Percentiles rank a stretch among this genome's conserved stretches.
These are phyloP conservation scores for Caenorhabditis macrosperma DNA, from an alignment of 2,888 invertebrate genomes.

Conservation along the genomic window DNA sequence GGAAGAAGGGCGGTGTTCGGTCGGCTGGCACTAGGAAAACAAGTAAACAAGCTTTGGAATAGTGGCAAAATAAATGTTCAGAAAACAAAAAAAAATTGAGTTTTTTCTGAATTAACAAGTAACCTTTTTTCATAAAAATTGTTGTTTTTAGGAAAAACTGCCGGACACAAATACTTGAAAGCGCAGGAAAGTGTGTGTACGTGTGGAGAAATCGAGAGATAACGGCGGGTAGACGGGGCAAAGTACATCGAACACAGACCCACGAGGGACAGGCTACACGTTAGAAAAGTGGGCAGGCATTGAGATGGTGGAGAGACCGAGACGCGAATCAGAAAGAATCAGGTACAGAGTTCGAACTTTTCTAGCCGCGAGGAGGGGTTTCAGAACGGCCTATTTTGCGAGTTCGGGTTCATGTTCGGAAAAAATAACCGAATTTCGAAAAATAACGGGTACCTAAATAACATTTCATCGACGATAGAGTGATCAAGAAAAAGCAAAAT, in stretches of 20 bases:
- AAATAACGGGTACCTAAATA: too few relatives aligned
- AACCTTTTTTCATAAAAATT: neutral
- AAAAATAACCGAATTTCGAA: too few relatives aligned
- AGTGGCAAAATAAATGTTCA: too few relatives aligned
- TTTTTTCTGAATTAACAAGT: too few relatives aligned
- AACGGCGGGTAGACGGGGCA: constrained; percentile 28
- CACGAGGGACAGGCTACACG: constrained; percentile 16
- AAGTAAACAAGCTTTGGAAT: constrained; percentile 10
- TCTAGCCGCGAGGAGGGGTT: too few relatives aligned
- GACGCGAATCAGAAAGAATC: neutral
- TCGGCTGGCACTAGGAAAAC: neutral
- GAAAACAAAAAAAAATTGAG: too few relatives aligned
- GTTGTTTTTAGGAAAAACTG: neutral
- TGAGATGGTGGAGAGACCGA: neutral
- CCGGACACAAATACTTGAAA: neutral
- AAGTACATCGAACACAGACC: constrained; percentile 47
- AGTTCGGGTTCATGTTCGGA: too few relatives aligned
- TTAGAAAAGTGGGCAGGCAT: constrained; percentile 1
- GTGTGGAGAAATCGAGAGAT: constrained; percentile 36
- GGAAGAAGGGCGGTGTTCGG: neutral
- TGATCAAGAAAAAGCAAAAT: too few relatives aligned
- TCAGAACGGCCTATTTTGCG: too few relatives aligned
- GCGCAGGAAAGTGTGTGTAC: constrained; percentile 24
- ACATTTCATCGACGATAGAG: too few relatives aligned
- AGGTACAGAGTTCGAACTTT: too few relatives aligned